Percentiles rank a stretch among this genome's conserved stretches.
Evolutionary conservation across 2,113 vertebrate species (phyloP).

Genomic region (Myiozetetes cayanensis): DNA sequence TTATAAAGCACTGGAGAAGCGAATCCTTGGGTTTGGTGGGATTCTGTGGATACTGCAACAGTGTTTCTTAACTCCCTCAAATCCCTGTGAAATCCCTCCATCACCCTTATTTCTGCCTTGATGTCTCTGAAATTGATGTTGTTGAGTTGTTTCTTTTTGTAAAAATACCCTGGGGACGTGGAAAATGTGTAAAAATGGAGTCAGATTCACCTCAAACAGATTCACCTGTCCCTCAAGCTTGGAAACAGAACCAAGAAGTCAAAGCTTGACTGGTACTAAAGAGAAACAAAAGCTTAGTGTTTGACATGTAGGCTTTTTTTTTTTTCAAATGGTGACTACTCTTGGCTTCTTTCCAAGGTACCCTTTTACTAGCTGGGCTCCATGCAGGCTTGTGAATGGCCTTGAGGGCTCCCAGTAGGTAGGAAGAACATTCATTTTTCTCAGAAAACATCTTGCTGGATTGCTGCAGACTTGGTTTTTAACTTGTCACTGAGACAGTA

Average conservation of each 20-base stretch:
- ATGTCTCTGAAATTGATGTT: not conserved
- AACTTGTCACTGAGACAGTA: not conserved
- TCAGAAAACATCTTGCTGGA: not conserved
- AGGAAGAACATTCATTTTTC: not conserved
- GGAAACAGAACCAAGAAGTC: not conserved
- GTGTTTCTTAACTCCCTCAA: not conserved
- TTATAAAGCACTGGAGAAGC: not conserved
- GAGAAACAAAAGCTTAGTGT: not conserved
- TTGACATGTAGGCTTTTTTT: not conserved
- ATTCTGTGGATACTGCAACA: not conserved
- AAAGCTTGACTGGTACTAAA: not conserved
- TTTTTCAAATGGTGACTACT: not conserved
- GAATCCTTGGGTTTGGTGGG: not conserved
- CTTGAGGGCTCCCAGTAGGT: not conserved
- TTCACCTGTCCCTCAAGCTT: not conserved
- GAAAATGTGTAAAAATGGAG: not conserved
- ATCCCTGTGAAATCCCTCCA: not conserved
- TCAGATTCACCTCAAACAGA: not conserved
- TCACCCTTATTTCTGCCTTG: not conserved
- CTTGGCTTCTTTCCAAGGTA: not conserved
- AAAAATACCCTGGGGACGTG: not conserved
- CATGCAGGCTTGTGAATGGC: not conserved
- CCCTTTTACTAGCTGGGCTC: not conserved
- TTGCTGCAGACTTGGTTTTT: not conserved
- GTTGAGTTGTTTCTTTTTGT: not conserved